Evolutionary conservation across 2,797 vertebrate genomes (phyloP), one percentile per base, ranked within the genome.

Genomic region (Gymnoscopelus braueri): DNA sequence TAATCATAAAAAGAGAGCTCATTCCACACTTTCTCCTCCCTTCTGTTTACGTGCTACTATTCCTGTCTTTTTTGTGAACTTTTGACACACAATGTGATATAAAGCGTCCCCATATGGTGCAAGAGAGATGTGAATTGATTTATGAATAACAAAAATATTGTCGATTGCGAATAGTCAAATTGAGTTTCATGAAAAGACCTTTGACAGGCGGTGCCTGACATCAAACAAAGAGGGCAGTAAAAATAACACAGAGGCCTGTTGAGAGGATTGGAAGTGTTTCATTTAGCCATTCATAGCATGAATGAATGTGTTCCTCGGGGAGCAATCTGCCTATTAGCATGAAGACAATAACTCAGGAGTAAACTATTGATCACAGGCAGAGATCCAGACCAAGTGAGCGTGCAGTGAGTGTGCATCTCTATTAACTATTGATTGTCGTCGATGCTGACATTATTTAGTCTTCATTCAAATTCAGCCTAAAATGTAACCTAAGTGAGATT

Each of bases 371-470:
- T 90, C 88, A 81, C 12, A 15, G 72, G 74, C 82, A 69, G 81
- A 88, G 85, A 83, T 88, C 77, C 84, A 80, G 87, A 78, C 86
- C 82, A 80, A 83, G 80, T 81, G 82, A 89, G 80, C 89, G 89
- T 90, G 86, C 83, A 82, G 80, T 80, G 82, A 90, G 81, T 89
- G 89, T 90, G 86, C 84, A 91, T 89, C 89, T 92, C 87, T 89
- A 79, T 82, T 74, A 83, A 7, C 78, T 86, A 92, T 91, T 65
- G 89, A 92, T 90, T 88, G 85, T 87, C 88, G 87, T 81, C 90
- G 89, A 93, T 90, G 85, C 88, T 90, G 88, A 88, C 90, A 91
- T 91, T 93, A 93, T 90, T 89, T 87, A 80, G 83, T 89, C 84
- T 91, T 92, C 89, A 92, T 92, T 92, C 89, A 91, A 91, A 91